Percentiles rank a stretch among this genome's conserved stretches.
These are phyloP conservation scores for Gouania willdenowi DNA, from an alignment of 2,797 vertebrate species.

Conservation along the genomic window DNA sequence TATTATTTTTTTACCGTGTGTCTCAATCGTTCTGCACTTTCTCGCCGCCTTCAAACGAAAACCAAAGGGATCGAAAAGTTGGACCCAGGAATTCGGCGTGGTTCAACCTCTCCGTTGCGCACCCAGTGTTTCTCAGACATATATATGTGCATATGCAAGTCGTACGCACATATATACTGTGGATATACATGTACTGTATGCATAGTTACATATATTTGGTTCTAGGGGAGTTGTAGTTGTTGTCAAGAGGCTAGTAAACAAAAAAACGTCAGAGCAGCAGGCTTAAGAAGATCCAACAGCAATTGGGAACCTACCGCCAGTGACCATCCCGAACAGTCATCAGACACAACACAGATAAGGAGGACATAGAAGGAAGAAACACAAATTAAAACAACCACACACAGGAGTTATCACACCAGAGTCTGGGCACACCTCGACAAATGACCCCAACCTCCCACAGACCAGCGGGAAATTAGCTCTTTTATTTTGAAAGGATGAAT, in stretches of 20 bases:
- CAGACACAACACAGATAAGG: conserved; percentile 99
- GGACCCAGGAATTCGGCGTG: conserved; percentile 80
- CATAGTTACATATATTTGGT: conserved; percentile 83
- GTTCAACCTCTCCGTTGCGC: conserved; percentile 90
- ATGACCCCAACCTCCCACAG: conserved; percentile 76
- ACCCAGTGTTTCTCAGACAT: conserved; percentile 78
- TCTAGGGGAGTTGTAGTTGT: conserved; percentile 80
- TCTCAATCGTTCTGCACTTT: conserved; percentile 56
- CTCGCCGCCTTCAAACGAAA: conserved; percentile 45
- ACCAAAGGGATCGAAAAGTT: conserved; percentile 45
- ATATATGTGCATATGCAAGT: conserved; percentile 76
- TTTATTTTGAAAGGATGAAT: conserved; percentile 30
- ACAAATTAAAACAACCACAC: conserved; percentile 99
- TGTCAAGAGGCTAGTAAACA: conserved; percentile 81
- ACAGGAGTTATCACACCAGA: conserved; percentile 80
- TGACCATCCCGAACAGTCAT: conserved; percentile 99
- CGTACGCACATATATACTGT: conserved; percentile 77
- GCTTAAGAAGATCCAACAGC: conserved; percentile 87
- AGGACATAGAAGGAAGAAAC: conserved; percentile 99
- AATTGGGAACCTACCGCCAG: conserved; percentile 97
- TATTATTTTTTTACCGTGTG: conserved; percentile 35
- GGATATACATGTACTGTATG: conserved; percentile 80
- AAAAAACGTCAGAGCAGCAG: conserved; percentile 82
- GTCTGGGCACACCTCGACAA: conserved; percentile 84
- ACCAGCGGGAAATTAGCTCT: conserved; percentile 33